phyloP scores from a whole-genome alignment of 2,113 vertebrate species.

The Machaerirhynchus nigripectus region DNA sequence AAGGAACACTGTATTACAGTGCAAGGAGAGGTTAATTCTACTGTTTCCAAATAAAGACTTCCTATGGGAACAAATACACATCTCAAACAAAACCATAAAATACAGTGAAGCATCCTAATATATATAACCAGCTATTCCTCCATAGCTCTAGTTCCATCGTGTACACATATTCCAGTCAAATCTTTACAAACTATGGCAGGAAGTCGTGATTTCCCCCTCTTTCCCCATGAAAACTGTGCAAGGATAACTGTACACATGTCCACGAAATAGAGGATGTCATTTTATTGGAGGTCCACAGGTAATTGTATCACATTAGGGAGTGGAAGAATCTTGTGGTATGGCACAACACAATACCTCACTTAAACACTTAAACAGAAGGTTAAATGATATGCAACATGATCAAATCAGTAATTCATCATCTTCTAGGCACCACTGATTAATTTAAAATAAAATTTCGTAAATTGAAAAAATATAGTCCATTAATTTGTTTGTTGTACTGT shows the following conservation, averaged over 20 bases:
- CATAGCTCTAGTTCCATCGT: not conserved
- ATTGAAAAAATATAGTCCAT: constrained; percentile 61
- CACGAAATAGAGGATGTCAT: constrained; percentile 62
- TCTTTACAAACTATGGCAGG: not conserved
- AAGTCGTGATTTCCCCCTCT: not conserved
- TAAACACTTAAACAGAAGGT: constrained; percentile 70
- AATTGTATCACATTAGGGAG: constrained; percentile 74
- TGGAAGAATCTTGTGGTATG: constrained; percentile 66
- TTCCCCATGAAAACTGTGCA: not conserved
- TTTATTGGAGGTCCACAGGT: constrained; percentile 89
- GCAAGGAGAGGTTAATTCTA: not conserved
- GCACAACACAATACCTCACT: constrained; percentile 76
- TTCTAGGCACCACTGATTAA: constrained; percentile 61
- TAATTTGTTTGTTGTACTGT: constrained; percentile 57
- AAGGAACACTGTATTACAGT: not conserved
- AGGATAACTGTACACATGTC: constrained; percentile 58
- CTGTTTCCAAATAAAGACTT: not conserved
- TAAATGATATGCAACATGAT: constrained; percentile 73
- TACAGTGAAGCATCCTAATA: not conserved
- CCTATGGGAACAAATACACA: not conserved
- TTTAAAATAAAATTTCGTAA: constrained; percentile 44
- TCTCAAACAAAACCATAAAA: not conserved
- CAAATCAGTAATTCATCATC: constrained; percentile 67
- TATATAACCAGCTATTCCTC: not conserved
- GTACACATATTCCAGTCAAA: not conserved